Evolutionary conservation across 2,888 invertebrate species (phyloP), one percentile per base, ranked within the genome.

Genomic region (Lapara coniferarum): DNA sequence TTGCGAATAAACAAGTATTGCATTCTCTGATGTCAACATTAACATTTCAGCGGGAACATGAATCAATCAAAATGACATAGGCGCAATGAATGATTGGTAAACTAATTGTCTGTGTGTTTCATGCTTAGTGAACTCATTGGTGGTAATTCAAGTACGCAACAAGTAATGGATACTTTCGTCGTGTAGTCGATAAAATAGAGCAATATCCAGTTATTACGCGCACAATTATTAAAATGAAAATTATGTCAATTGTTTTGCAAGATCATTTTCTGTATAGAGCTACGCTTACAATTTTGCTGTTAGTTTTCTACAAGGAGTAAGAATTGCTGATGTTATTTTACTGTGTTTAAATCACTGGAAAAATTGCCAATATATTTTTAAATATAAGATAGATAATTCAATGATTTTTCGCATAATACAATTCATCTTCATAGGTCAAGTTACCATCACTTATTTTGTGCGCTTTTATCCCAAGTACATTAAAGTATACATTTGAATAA

Each of bases 41-140:
- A 63, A 46, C 63, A 63, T 46, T 59, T 46, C 57, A 58, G n/a
- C 16, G 16, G 59, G 10, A 46, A 44, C 25, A 16, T 16, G 63
- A 63, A 63, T 63, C 63, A 63, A 63, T 63, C 63, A 63, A 19
- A 19, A 16, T 59, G 46, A 13, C 44, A 63, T 13, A 63, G 19
- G 13, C 19, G 63, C 63, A 63, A 46, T 63, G 63, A 53, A 51
- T 66, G 52, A 63, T 53, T 14, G 59, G 59, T 52, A 10, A 63
- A 68, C 49, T 74, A 75, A 74, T 75, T 71, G 73, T 58, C 67
- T 66, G 19, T 56, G 58, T 75, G 70, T 71, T 71, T 71, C 69
- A 66, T 72, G 74, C 66, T 68, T 67, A 70, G 59, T 72, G 73
- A 77, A 74, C 73, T 70, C 58, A 58, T 58, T n/a, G 71, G 57